These are phyloP conservation scores for Thalassaphorura encarpata DNA, from an alignment of 1,140 invertebrate species.

Conservation along the genomic window DNA sequence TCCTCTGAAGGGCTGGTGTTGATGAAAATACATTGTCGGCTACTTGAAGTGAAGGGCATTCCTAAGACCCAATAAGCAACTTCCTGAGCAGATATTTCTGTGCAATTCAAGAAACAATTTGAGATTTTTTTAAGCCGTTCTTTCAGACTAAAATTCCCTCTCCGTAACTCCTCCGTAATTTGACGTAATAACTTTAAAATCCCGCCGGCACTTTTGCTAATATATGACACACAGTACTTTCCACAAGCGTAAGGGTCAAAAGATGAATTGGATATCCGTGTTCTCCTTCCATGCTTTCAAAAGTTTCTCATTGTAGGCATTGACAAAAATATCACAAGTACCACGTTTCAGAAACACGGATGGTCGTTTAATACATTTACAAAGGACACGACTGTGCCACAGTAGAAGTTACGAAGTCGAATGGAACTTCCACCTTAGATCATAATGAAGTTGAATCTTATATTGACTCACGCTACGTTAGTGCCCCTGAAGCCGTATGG, in stretches of 20 bases:
- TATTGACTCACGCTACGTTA: slow-evolving; percentile 33
- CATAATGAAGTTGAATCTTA: slow-evolving; percentile 29
- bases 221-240: slow-evolving; percentile 32
- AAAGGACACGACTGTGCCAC: slow-evolving; percentile 28
- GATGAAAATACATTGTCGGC: slow-evolving; percentile 14
- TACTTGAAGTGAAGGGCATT: slow-evolving; percentile 27
- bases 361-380: slow-evolving; percentile 21
- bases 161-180: not conserved
- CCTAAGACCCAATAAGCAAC: slow-evolving; percentile 32
- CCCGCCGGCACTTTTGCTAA: slow-evolving; percentile 17
- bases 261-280: slow-evolving; percentile 36
- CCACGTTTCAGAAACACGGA: slow-evolving; percentile 25
- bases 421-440: slow-evolving; percentile 26
- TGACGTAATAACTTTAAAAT: slow-evolving; percentile 24
- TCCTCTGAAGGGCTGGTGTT: slow-evolving; percentile 11
- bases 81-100: slow-evolving; percentile 35
- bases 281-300: slow-evolving; percentile 32
- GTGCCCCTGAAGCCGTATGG: slow-evolving; percentile 35
- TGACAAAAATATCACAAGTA: slow-evolving; percentile 29
- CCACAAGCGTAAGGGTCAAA: slow-evolving; percentile 33
- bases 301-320: slow-evolving; percentile 33
- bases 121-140: slow-evolving; percentile 32
- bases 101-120: slow-evolving; percentile 34
- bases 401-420: slow-evolving; percentile 3
- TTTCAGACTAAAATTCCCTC: slow-evolving; percentile 1